phyloP scores from a whole-genome alignment of 2,888 invertebrate species.

The Aporophyla lueneburgensis region DNA sequence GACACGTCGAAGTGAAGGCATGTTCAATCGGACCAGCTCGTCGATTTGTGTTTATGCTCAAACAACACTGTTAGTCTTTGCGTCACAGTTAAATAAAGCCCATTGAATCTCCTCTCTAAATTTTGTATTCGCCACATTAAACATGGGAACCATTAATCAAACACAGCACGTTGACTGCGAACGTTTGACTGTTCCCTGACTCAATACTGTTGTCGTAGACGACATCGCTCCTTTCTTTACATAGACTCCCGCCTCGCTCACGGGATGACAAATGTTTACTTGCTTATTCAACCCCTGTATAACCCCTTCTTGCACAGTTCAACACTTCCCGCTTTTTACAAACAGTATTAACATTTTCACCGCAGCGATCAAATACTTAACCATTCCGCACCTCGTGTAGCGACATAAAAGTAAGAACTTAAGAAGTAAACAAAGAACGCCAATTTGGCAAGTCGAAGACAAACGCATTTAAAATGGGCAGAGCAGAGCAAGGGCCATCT shows the following conservation, averaged over 20 bases:
- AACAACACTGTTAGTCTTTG: slow-evolving; percentile 52
- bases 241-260: slow-evolving; percentile 74
- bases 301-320: slow-evolving; percentile 75
- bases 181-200: slow-evolving; percentile 63
- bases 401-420: slow-evolving; percentile 81
- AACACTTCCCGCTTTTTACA: slow-evolving; percentile 69
- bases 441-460: slow-evolving; percentile 90
- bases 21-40: slow-evolving; percentile 57
- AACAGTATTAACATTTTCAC: slow-evolving; percentile 68
- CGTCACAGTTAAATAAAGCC: slow-evolving; percentile 51
- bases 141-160: slow-evolving; percentile 65
- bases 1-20: slow-evolving; percentile 43
- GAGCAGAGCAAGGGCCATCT: slow-evolving; percentile 89
- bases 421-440: slow-evolving; percentile 87
- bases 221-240: slow-evolving; percentile 70
- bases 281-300: slow-evolving; percentile 76
- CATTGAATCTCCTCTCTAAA: slow-evolving; percentile 54
- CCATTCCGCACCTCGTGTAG: slow-evolving; percentile 69
- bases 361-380: slow-evolving; percentile 72
- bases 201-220: slow-evolving; percentile 61
- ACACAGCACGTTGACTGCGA: slow-evolving; percentile 52
- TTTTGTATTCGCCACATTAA: slow-evolving; percentile 59
- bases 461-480: slow-evolving; percentile 91
- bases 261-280: slow-evolving; percentile 85
- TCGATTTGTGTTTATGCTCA: slow-evolving; percentile 53